Percentiles rank a stretch among this genome's conserved stretches.
phyloP scores from a whole-genome alignment of 2,888 invertebrate genomes.

The Leptopilina drosophilae region DNA sequence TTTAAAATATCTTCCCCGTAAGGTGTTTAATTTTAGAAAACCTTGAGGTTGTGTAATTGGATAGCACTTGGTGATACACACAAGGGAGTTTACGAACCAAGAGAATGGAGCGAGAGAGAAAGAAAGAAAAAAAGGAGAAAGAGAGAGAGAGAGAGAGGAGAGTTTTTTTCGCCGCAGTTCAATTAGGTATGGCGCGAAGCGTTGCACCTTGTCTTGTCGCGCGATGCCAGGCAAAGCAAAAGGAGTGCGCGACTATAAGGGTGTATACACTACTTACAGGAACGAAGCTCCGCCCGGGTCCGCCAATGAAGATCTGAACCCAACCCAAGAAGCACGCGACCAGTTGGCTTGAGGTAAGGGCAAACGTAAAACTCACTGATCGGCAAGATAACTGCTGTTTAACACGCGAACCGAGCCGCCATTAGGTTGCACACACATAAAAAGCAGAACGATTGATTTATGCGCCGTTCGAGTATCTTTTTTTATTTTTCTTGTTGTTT shows the following conservation, averaged over 20 bases:
- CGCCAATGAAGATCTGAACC: slow-evolving; percentile 69
- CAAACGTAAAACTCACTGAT: slow-evolving; percentile 73
- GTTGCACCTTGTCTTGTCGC: slow-evolving; percentile 40
- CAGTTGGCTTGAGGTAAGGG: slow-evolving; percentile 68
- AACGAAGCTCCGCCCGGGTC: slow-evolving; percentile 49
- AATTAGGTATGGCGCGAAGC: slow-evolving; percentile 34
- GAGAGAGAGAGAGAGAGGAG: not conserved
- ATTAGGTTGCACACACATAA: slow-evolving; percentile 57
- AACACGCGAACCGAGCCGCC: slow-evolving; percentile 71
- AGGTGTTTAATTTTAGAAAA: slow-evolving; percentile 24
- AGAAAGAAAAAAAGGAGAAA: too few species aligned
- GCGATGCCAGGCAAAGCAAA: slow-evolving; percentile 16
- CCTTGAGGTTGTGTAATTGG: slow-evolving; percentile 29
- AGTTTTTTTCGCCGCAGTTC: slow-evolving; percentile 23
- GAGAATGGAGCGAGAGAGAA: not conserved
- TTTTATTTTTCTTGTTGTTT: not conserved
- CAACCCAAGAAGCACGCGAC: slow-evolving; percentile 69
- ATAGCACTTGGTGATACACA: not conserved
- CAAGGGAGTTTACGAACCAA: not conserved
- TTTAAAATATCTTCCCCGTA: not conserved
- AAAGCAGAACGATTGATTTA: slow-evolving; percentile 36
- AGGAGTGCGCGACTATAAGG: slow-evolving; percentile 4
- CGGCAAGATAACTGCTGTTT: slow-evolving; percentile 72
- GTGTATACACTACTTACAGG: slow-evolving; percentile 19
- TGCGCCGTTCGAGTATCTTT: slow-evolving; percentile 31